These are phyloP conservation scores for Pelvicachromis taeniatus DNA, from an alignment of 2,113 vertebrate species.

Conservation along the genomic window DNA sequence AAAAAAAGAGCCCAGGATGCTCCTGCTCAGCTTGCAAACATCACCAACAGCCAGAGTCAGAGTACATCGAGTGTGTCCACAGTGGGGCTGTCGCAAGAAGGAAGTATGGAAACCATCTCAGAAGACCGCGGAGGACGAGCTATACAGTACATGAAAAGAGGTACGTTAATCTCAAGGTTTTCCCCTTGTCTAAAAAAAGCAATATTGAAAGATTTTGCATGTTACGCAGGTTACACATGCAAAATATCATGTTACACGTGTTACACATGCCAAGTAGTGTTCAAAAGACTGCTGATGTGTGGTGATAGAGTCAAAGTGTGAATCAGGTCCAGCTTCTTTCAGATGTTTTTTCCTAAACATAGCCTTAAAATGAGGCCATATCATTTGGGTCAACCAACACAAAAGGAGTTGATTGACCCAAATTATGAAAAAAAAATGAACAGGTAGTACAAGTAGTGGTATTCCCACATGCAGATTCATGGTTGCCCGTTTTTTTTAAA, in stretches of 20 bases:
- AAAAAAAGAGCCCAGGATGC: constrained; percentile 78
- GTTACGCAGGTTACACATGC: too few species aligned
- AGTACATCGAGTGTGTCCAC: not conserved
- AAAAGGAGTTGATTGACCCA: not conserved
- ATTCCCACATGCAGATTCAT: not conserved
- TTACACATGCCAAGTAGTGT: not conserved
- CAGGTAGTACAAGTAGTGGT: not conserved
- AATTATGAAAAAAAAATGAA: not conserved
- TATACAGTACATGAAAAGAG: constrained; percentile 39
- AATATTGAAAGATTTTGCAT: not conserved
- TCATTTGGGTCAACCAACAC: not conserved
- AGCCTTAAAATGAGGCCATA: not conserved
- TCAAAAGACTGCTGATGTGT: not conserved
- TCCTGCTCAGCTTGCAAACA: constrained; percentile 38
- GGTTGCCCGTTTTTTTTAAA: not conserved
- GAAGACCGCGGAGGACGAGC: not conserved
- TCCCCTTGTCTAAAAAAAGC: not conserved
- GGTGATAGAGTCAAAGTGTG: not conserved
- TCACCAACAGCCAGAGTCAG: constrained; percentile 9
- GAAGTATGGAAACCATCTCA: not conserved
- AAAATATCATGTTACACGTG: not conserved
- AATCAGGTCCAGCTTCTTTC: not conserved
- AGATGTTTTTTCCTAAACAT: not conserved
- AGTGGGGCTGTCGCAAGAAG: not conserved
- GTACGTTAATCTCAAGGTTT: constrained; percentile 5